Conservation (phyloP, 2,797 vertebrate genomes). For the Apogon hyalosoma region DNA sequence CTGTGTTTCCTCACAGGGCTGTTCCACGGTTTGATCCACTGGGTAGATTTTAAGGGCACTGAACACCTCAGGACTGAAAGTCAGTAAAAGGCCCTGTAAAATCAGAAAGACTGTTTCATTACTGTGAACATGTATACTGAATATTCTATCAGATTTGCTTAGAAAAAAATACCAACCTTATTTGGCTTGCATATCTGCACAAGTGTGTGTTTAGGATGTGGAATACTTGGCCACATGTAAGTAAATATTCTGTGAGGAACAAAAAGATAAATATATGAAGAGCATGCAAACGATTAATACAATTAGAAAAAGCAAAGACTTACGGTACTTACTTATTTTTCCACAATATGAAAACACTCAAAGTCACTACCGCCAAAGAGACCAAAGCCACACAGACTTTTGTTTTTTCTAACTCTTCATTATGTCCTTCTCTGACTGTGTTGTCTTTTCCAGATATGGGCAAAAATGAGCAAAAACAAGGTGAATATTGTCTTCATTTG, state of each 20-base stretch:
- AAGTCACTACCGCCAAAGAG: conserved; percentile 32
- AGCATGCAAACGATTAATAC: neutral
- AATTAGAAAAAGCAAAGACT: too few relatives aligned
- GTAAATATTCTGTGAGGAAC: conserved; percentile 69
- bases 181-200: conserved; percentile 75
- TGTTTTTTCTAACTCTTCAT: neutral
- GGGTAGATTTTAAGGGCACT: conserved; percentile 66
- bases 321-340: conserved; percentile 70
- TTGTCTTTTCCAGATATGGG: neutral
- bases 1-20: conserved; percentile 9
- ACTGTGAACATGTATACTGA: too few relatives aligned
- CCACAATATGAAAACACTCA: conserved; percentile 33
- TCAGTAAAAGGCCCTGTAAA: conserved; percentile 71
- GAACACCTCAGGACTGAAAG: conserved; percentile 80
- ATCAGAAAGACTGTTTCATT: neutral
- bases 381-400: conserved; percentile 6
- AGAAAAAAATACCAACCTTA: conserved; percentile 61
- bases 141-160: neutral
- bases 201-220: conserved; percentile 80
- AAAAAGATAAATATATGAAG: neutral
- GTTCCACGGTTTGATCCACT: conserved; percentile 41
- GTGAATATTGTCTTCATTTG: neutral
- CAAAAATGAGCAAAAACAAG: neutral
- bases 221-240: conserved; percentile 79
- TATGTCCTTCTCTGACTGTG: rapidly evolving